Base-by-base conservation (phyloP, 2,113 vertebrate species). In the Clupea harengus region DNA sequence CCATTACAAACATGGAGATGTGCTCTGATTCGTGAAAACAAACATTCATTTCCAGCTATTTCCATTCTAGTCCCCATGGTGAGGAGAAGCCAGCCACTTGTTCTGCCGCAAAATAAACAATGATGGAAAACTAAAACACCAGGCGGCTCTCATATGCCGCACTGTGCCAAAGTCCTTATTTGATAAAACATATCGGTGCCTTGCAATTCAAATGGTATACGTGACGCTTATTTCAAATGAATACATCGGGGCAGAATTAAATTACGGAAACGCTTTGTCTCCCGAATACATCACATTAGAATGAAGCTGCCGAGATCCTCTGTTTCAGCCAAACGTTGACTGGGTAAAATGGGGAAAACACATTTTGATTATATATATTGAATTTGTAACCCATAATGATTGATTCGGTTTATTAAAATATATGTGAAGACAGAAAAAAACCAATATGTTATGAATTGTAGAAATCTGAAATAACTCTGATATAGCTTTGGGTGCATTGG, bases 51-150 rank as follows among this genome's bases (percentile, higher is more conserved):
- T 84, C 85, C 49, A 39, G 32, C 83, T 85, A 83, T 91, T 91
- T 90, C 89, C 82, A 88, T 89, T 84, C 85, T 64, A 85, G 89
- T 90, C 90, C 87, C 90, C 49, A 32, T 81, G 88, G 88, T 84
- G 86, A 89, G 88, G 81, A 45, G 57, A 8, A 82, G 20, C 20
- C 45, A 88, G 75, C 11, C 83, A 84, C 84, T 81, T 82, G 49
- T 72, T 87, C 57, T 83, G 39, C 44, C 25, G 64, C 47, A 78
- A 72, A 86, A 91, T 22, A 84, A 86, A 84, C 83, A 82, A 84
- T 6, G 15, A 64, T 45, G 60, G 85, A 83, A 83, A 89, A 91
- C 85, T 87, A 82, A 83, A 83, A 54, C 84, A 84, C 81, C 83
- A 52, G 46, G 83, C 82, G 64, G 60, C 85, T 86, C 82, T 80